These are phyloP conservation scores for Dolichallabes microphthalmus DNA, from an alignment of 2,113 vertebrate species.

Conservation along the genomic window DNA sequence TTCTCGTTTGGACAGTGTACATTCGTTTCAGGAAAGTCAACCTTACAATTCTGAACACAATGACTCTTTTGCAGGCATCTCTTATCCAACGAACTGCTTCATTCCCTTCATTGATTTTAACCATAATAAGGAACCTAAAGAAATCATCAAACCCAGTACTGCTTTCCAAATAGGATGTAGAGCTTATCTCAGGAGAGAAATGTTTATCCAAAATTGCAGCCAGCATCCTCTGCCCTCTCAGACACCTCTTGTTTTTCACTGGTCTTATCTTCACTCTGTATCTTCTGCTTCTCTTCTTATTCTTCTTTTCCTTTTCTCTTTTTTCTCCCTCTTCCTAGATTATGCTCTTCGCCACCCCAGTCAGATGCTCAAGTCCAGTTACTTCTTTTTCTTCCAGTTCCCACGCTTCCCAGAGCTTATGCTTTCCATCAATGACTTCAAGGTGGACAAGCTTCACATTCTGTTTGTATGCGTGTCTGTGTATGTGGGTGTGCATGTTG, in stretches of 20 bases:
- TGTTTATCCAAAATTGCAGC: background rate
- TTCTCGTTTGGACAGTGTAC: background rate
- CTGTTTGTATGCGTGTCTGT: constrained; percentile 14
- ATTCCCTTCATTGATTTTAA: background rate
- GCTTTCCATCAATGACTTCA: constrained; percentile 98
- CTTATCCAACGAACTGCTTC: background rate
- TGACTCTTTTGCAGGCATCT: background rate
- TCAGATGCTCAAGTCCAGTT: constrained; percentile 94
- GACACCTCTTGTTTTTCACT: background rate
- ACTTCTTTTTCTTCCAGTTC: constrained; percentile 98
- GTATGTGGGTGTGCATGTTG: background rate
- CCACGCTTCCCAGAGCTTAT: constrained; percentile 95
- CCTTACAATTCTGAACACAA: background rate
- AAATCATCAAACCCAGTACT: background rate
- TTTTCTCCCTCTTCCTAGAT: constrained; percentile 77
- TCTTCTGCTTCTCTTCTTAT: background rate
- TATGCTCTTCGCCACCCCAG: constrained; percentile 90
- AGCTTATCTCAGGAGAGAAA: background rate
- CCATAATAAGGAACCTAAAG: background rate
- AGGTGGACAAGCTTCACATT: constrained; percentile 75
- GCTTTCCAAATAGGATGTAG: background rate
- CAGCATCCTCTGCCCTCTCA: background rate
- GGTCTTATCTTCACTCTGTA: background rate
- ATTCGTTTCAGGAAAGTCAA: background rate
- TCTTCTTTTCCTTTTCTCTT: background rate